These are phyloP conservation scores for Corythornis cristatus DNA, from an alignment of 2,113 vertebrate genomes.

Conservation along the genomic window DNA sequence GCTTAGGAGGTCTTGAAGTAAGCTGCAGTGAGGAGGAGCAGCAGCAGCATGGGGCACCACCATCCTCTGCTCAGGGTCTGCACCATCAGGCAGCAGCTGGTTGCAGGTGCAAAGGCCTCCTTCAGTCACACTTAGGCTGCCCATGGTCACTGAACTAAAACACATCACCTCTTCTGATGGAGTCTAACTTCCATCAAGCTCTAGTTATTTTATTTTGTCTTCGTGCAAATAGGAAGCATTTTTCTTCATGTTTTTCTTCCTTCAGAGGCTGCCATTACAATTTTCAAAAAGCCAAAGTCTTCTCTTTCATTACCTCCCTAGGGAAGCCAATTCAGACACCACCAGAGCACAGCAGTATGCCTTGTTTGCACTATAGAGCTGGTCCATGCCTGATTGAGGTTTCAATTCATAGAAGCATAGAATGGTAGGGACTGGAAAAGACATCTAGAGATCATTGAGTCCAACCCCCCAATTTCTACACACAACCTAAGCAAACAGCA, in stretches of 20 bases:
- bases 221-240: background rate
- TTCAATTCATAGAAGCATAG: background rate
- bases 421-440: too few relatives aligned
- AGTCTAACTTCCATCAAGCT: background rate
- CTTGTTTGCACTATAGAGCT: rapidly evolving
- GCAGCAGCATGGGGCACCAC: rapidly evolving
- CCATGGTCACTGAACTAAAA: background rate
- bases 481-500: rapidly evolving
- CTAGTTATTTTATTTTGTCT: background rate
- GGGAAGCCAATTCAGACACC: background rate
- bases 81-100: background rate
- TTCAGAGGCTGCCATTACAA: background rate
- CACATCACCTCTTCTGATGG: background rate
- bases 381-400: rapidly evolving
- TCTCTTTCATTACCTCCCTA: rapidly evolving
- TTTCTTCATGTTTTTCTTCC: background rate
- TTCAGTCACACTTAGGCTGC: background rate
- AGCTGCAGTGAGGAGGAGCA: background rate
- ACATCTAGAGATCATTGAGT: too few relatives aligned
- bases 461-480: background rate
- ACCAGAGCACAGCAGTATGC: too few relatives aligned
- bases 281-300: background rate
- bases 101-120: background rate
- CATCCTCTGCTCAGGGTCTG: background rate
- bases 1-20: background rate